These are phyloP conservation scores for Glaucidium brasilianum DNA, from an alignment of 2,113 vertebrate species.

Conservation along the genomic window DNA sequence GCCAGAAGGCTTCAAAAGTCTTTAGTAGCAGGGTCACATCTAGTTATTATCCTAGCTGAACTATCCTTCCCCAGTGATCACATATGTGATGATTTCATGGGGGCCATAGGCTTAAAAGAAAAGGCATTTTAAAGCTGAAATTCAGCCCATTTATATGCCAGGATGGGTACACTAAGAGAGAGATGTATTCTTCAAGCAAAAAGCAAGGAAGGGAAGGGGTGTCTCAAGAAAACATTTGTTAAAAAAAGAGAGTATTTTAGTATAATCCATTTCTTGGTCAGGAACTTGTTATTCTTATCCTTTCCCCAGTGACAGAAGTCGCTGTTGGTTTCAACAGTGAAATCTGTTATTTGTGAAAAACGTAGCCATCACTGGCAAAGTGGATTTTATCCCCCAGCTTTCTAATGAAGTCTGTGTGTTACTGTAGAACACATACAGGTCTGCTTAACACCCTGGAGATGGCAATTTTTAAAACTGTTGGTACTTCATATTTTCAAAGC, in stretches of 20 bases:
- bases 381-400: not conserved
- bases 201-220: not conserved
- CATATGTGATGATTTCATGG: not conserved
- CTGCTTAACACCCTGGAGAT: not conserved
- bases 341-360: not conserved
- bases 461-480: conserved; percentile 24
- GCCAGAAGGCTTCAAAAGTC: not conserved
- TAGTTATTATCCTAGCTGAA: not conserved
- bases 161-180: not conserved
- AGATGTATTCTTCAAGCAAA: not conserved
- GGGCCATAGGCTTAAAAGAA: not conserved
- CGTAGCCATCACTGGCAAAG: not conserved
- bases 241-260: not conserved
- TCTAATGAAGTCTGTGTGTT: not conserved
- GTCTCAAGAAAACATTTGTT: not conserved
- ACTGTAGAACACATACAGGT: not conserved
- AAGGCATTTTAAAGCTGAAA: not conserved
- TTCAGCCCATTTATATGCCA: not conserved
- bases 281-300: not conserved
- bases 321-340: not conserved
- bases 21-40: not conserved
- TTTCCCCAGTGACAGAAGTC: not conserved
- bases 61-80: not conserved
- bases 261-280: not conserved
- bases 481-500: not conserved